A percentile compares a stretch with the other conserved stretches of the same genome.
Conservation (phyloP, 2,888 invertebrate genomes). For the Polylopha cassiicola region DNA sequence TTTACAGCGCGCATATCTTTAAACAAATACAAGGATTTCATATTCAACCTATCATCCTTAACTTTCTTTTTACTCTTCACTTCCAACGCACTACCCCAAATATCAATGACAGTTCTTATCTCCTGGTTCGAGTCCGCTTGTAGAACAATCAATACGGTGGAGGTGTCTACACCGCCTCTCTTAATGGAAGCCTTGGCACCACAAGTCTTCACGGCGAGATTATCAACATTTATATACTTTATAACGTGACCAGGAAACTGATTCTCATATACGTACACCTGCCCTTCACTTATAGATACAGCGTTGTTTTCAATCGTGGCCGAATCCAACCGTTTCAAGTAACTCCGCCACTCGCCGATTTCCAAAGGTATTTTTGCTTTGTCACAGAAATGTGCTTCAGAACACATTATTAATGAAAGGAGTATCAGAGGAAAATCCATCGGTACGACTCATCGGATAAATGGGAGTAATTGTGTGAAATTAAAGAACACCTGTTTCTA, state of each 20-base stretch:
- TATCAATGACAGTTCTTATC: constrained; percentile 59
- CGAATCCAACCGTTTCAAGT: constrained; percentile 50
- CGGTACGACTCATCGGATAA: neutral
- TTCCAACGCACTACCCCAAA: constrained; percentile 49
- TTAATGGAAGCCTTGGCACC: constrained; percentile 53
- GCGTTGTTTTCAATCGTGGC: constrained; percentile 56
- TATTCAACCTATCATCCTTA: too few species aligned
- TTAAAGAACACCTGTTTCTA: too few species aligned
- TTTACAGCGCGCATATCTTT: too few species aligned
- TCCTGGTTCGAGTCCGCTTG: constrained; percentile 52
- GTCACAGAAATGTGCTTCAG: constrained; percentile 43
- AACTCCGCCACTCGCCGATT: constrained; percentile 47
- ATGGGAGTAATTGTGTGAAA: too few species aligned
- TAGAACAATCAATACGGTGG: constrained; percentile 51
- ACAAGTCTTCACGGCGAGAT: constrained; percentile 54
- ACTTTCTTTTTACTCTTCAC: too few species aligned
- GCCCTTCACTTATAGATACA: constrained; percentile 51
- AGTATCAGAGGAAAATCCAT: constrained; percentile 3
- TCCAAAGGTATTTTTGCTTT: constrained; percentile 51
- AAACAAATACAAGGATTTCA: too few species aligned
- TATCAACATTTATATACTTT: constrained; percentile 59
- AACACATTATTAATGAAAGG: constrained; percentile 20
- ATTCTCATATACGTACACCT: constrained; percentile 62
- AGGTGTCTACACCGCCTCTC: constrained; percentile 48
- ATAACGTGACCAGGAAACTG: constrained; percentile 52